Evolutionary conservation across 2,797 vertebrate genomes (phyloP), one percentile per base, ranked within the genome.

Genomic region (Coregonus suidteri): DNA sequence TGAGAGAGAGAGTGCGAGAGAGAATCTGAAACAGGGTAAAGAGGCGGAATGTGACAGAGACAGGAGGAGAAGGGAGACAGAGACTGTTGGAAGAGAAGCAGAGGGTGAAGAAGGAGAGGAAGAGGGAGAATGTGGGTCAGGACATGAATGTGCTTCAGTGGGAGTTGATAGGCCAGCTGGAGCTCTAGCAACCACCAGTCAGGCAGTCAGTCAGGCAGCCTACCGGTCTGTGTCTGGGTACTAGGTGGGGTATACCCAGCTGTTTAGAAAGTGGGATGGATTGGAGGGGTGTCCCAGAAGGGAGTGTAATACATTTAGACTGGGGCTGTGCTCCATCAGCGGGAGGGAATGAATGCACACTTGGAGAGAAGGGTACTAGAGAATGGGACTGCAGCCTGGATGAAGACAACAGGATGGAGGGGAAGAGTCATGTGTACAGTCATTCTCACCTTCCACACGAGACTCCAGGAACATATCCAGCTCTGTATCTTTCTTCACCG

Each of bases 401-500:
- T 47, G 3, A 56, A 41, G 65, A 67, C 4, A 67, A 34, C 65
- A 30, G 31, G 13, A 30, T 34, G 65, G 20, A 67, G 2, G 30
- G 65, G 30, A 67, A 16, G 30, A 67, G 65, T 67, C 65, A 14
- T 20, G 56, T 20, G 20, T 62, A 6, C 18, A 20, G 37, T 25
- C 6, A 20, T 71, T 83, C 94, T 94, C 94, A 99, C 97, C 98
- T 98, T 99, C 97, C 88, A 99, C 96, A 86, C 95, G 94, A 85
- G 97, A 94, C 93, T 99, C 97, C 93, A 99, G 95, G 91, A 96
- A 96, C 84, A 96, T 96, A 94, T 99, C 96, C 94, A 99, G 92
- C 85, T 98, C 98, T 0, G 94, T 91, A 78, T 99, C 98, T 95
- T 93, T 98, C 91, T 94, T 96, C 91, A 98, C 93, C 47, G 98